Percentiles rank a stretch among this genome's conserved stretches.
These are phyloP conservation scores for Acanthopagrus latus DNA, from an alignment of 2,797 vertebrate species.

Conservation along the genomic window DNA sequence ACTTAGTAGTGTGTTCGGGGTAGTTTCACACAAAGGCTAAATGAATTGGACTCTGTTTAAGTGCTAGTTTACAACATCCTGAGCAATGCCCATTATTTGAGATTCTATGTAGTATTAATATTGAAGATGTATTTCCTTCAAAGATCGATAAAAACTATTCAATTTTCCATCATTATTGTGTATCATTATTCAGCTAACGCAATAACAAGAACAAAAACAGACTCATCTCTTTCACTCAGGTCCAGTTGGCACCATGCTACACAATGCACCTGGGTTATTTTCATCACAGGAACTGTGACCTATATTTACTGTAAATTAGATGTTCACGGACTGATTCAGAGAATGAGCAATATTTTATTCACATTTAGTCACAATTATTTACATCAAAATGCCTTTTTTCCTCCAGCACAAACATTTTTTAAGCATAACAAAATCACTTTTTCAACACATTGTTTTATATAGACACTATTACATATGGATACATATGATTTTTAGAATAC, in stretches of 20 bases:
- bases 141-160: not conserved
- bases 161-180: not conserved
- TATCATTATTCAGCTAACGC: not conserved
- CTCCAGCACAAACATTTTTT: not conserved
- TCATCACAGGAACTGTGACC: no score
- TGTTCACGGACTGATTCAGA: no score
- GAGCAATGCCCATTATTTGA: not conserved
- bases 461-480: no score
- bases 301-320: not conserved
- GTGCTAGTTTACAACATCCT: not conserved
- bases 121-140: not conserved
- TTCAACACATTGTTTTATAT: not conserved
- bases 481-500: no score
- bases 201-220: not conserved
- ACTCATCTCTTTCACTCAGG: not conserved
- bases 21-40: not conserved
- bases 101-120: not conserved
- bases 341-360: no score
- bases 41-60: not conserved
- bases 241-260: not conserved
- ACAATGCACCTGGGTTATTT: not conserved
- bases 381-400: not conserved
- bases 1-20: constrained; percentile 1
- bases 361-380: not conserved
- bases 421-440: not conserved